Evolutionary conservation across 2,797 vertebrate species (phyloP), one percentile per base, ranked within the genome.

Genomic region (Amniataba percoides): DNA sequence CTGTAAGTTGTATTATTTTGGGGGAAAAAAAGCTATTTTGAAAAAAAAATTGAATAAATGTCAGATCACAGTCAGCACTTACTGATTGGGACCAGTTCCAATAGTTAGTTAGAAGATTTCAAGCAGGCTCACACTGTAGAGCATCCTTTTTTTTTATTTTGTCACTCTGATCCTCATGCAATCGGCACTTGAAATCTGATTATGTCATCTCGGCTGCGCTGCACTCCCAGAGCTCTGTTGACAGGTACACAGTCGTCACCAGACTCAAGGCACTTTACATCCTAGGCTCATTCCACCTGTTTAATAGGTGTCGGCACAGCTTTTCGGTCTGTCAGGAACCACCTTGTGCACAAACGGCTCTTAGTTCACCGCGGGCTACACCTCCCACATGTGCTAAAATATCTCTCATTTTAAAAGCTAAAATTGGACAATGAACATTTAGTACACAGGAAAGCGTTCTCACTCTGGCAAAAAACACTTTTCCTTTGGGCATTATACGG

Each of bases 321-420:
- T 68, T 81, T 74, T 77, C 45, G 64, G 36, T 76, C 57, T 75
- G 61, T 70, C 39, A 80, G 81, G 71, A 80, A 74, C 56, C 51
- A 59, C 61, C 14, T 40, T 74, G 62, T 66, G 66, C 53, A 57
- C 13, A 67, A 86, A 74, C 16, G 5, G 42, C 56, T 84, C 34
- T 68, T 45, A 57, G 21, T 70, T 75, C 58, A 57, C 51, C 45
- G 21, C 27, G 0, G 39, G 34, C 31, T 63, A 18, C 75, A 73
- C 46, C 48, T 78, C 59, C 61, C 19, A 19, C 61, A 74, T 40
- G 67, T 74, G 77, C 74, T 65, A 71, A 83, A 77, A 67, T 62
- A 58, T 40, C 19, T 39, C 31, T 67, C 14, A 4, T 19, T 49
- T 80, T 59, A 18, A 43, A 66, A 36, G 21, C 14, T 63, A 21